These are phyloP conservation scores for silkworm (Bombyx mori) DNA, from an alignment of 1,140 invertebrate species.

Conservation along the genomic window ASM3026992v2 NC_085112.1:9528001-9528500, in stretches of 20 bases:
- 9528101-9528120: constrained; percentile 28
- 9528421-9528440: constrained; percentile 33
- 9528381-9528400: constrained; percentile 28
- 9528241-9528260: constrained; percentile 9
- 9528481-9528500: no score
- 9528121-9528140: constrained; percentile 31
- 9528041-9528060: constrained; percentile 5
- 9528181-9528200: constrained; percentile 19
- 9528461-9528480: constrained; percentile 12
- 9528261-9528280: background rate
- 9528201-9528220: constrained; percentile 19
- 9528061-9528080: constrained; percentile 11
- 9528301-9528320: background rate
- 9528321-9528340: background rate
- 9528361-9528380: constrained; percentile 20
- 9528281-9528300: constrained; percentile 4
- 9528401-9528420: constrained; percentile 48
- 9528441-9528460: constrained; percentile 50
- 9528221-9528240: constrained; percentile 10
- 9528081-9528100: constrained; percentile 19
- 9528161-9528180: constrained; percentile 38
- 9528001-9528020: no score
- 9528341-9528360: background rate
- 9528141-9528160: constrained; percentile 42
- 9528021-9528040: no score